Evolutionary conservation across 2,113 vertebrate genomes (phyloP), one percentile per base, ranked within the genome.

Genomic region (Sinocyclocheilus anophthalmus): DNA sequence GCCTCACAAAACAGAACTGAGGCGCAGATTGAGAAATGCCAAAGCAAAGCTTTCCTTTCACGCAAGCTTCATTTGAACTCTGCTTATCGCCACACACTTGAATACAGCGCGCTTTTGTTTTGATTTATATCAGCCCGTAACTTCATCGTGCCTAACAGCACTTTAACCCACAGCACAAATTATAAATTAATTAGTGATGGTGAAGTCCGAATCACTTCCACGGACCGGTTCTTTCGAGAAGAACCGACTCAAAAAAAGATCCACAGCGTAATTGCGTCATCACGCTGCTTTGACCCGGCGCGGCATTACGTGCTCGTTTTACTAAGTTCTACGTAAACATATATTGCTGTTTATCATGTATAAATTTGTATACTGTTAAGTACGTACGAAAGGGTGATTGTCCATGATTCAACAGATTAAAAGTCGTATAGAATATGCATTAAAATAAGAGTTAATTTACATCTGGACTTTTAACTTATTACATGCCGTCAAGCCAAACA

Each of bases 161-260:
- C 67, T 88, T 90, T 85, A 90, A 90, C 11, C 45, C 10, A 76
- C 2, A 67, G 20, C 18, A 4, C 80, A 24, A 59, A 8, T 22
- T 2, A 26, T 24, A 26, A 76, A 33, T 76, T 10, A 45, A 61
- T 77, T 20, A 33, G 75, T 77, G 16, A n/a, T 2, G 76, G 7
- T 16, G 8, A n/a, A 22, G 3, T 39, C 8, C 33, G 77, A 80
- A 2, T 61, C 26, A 39, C 20, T 61, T 80, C 10, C 10, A 55
- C 18, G 6, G 5, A 57, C 5, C 77, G 20, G 55, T 61, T 80
- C 77, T 61, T 80, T 37, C 24, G 9, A 61, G 59, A 53, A 76
- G 30, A 70, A 20, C 67, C 67, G 16, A 3, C 18, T 70, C 67
- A 70, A 20, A 67, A 26, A 30, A 65, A 12, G 1, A 7, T 20